phyloP scores from a whole-genome alignment of 2,888 invertebrate genomes.

The Thelaira solivaga region DNA sequence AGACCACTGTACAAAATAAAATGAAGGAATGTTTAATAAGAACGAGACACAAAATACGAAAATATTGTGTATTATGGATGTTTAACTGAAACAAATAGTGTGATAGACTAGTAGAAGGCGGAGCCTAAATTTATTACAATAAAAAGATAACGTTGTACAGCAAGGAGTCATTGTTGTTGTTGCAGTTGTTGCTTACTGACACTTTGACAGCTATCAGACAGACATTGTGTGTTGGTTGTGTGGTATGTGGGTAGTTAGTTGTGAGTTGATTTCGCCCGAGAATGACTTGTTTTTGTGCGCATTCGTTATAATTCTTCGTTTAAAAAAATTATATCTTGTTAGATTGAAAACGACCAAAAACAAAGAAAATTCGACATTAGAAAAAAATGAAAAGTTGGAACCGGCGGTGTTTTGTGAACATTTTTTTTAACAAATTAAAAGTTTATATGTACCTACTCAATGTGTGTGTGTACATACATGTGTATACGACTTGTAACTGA shows the following conservation, averaged over 20 bases:
- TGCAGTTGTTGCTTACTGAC: constrained; percentile 22
- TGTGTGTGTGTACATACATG: not conserved
- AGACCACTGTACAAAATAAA: constrained; percentile 23
- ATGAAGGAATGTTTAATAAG: constrained; percentile 33
- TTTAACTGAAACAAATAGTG: constrained; percentile 17
- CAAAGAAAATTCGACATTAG: constrained; percentile 10
- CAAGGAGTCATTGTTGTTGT: constrained; percentile 1
- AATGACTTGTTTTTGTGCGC: constrained; percentile 65
- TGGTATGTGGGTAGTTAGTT: constrained; percentile 66
- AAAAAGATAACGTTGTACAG: not conserved
- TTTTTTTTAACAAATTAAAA: no score
- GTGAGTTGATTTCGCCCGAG: constrained; percentile 71
- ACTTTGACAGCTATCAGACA: constrained; percentile 19
- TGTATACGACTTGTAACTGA: constrained; percentile 49
- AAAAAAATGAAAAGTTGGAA: constrained; percentile 12
- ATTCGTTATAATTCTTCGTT: constrained; percentile 49
- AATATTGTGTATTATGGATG: not conserved
- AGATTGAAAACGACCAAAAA: constrained; percentile 7
- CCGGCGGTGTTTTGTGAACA: constrained; percentile 34
- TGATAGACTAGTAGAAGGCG: not conserved
- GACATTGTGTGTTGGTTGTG: constrained; percentile 11
- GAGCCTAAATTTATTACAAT: constrained; percentile 6
- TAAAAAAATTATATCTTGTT: constrained; percentile 8
- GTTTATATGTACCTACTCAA: no score
- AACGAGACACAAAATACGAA: constrained; percentile 30